These are phyloP conservation scores for Eumacrocentrus americanus DNA, from an alignment of 2,888 invertebrate species.

Conservation along the genomic window DNA sequence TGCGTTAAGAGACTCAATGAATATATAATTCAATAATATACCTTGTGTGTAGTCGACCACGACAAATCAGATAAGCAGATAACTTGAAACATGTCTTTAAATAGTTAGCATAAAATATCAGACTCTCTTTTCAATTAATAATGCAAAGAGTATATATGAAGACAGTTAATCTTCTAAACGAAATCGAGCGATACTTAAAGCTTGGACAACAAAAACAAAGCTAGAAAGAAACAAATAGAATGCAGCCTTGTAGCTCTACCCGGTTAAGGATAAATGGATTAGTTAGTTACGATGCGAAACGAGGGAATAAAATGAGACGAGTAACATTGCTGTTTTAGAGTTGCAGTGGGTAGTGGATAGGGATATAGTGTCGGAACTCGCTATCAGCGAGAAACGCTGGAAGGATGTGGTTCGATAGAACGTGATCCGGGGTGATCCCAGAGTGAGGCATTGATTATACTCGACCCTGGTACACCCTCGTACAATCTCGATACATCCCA, in stretches of 20 bases:
- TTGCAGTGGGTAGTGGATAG: background rate
- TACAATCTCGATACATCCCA: slow-evolving; percentile 11
- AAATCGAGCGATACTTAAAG: too few relatives aligned
- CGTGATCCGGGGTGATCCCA: slow-evolving; percentile 13
- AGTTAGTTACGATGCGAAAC: slow-evolving; percentile 42
- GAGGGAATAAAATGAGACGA: slow-evolving; percentile 24
- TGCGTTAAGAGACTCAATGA: background rate
- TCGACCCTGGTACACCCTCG: slow-evolving; percentile 5
- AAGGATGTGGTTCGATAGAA: background rate
- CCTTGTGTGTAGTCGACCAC: too few relatives aligned
- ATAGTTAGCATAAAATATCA: too few relatives aligned
- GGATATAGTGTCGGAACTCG: too few relatives aligned
- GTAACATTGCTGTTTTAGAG: background rate
- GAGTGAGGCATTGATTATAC: slow-evolving; percentile 28
- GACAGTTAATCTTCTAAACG: too few relatives aligned
- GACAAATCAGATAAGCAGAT: too few relatives aligned
- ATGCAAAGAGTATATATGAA: too few relatives aligned
- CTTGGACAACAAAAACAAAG: too few relatives aligned
- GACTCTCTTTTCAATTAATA: too few relatives aligned
- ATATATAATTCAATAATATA: background rate
- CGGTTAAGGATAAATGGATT: slow-evolving; percentile 49
- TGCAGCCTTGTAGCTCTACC: slow-evolving; percentile 33
- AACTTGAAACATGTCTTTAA: too few relatives aligned
- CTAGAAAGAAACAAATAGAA: background rate
- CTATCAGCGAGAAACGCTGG: too few relatives aligned